phyloP scores from a whole-genome alignment of 2,888 invertebrate species.

The Metopia argyrocephala region DNA sequence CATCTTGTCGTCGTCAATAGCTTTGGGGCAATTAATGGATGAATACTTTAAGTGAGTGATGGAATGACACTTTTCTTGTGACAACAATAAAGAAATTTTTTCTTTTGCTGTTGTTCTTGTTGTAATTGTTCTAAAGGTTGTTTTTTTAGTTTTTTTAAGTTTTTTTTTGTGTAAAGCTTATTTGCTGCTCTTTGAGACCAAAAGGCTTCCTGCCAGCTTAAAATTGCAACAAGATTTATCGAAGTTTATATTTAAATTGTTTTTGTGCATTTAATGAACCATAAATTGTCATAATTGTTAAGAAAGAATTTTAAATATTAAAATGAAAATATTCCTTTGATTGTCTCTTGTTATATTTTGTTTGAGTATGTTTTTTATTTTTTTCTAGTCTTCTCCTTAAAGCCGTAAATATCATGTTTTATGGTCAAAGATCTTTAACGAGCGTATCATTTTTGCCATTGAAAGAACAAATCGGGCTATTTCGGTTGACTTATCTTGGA shows the following conservation, averaged over 20 bases:
- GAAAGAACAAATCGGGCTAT: too few species aligned
- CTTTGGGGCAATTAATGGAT: constrained; percentile 77
- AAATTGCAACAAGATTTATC: constrained; percentile 52
- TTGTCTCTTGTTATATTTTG: not conserved
- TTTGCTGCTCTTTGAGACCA: not conserved
- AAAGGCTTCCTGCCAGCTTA: not conserved
- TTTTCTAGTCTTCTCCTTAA: not conserved
- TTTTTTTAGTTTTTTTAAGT: constrained; percentile 23
- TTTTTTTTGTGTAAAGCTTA: not conserved
- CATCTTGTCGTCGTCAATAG: constrained; percentile 67
- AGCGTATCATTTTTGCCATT: not conserved
- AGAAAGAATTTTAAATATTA: constrained; percentile 61
- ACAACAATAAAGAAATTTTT: constrained; percentile 51
- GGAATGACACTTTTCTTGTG: constrained; percentile 75
- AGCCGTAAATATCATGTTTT: not conserved
- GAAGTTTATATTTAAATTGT: constrained; percentile 61
- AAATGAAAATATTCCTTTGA: constrained; percentile 45
- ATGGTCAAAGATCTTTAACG: not conserved
- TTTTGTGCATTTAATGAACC: constrained; percentile 61
- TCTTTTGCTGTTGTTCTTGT: not conserved
- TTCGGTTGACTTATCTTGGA: not conserved
- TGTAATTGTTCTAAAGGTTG: constrained; percentile 53
- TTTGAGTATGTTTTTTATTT: not conserved
- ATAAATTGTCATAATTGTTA: constrained; percentile 64
- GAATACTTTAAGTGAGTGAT: constrained; percentile 77